These are phyloP conservation scores for Poeciliopsis retropinna DNA, from an alignment of 2,113 vertebrate species.

Conservation along the genomic window DNA sequence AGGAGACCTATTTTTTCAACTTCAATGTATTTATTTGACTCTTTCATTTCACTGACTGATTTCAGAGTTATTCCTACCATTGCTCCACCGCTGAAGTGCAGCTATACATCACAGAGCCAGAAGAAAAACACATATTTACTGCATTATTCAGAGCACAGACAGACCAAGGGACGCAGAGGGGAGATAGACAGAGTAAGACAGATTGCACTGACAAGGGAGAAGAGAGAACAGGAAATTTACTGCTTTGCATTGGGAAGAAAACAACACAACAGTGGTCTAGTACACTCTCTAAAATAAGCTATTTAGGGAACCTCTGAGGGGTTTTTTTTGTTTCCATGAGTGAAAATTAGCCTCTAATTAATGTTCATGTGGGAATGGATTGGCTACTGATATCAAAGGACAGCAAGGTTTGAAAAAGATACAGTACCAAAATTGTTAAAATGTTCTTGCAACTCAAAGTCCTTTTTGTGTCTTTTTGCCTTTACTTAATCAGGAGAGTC, in stretches of 20 bases:
- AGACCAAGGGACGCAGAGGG: constrained; percentile 20
- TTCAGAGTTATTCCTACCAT: constrained; percentile 38
- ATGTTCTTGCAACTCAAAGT: too few relatives aligned
- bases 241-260: constrained; percentile 28
- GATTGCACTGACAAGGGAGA: constrained; percentile 37
- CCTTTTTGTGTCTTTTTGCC: too few relatives aligned
- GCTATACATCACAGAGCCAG: constrained; percentile 39
- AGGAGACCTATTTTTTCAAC: constrained; percentile 39
- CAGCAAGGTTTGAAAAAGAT: neutral
- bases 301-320: constrained; percentile 6
- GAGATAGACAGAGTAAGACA: constrained; percentile 47
- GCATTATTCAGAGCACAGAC: constrained; percentile 37
- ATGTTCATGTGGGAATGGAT: constrained; percentile 3
- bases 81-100: constrained; percentile 37
- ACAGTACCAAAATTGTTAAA: neutral
- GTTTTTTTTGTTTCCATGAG: constrained; percentile 3
- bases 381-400: neutral
- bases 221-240: constrained; percentile 35
- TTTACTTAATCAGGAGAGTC: too few relatives aligned
- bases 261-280: constrained; percentile 8
- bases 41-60: constrained; percentile 55
- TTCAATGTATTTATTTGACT: constrained; percentile 61
- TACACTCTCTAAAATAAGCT: constrained; percentile 24
- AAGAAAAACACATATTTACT: constrained; percentile 40
- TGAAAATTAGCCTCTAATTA: constrained; percentile 5